A percentile compares a stretch with the other conserved stretches of the same genome.
These are phyloP conservation scores for Menidia menidia DNA, from an alignment of 2,797 vertebrate species.

Conservation along the genomic window DNA sequence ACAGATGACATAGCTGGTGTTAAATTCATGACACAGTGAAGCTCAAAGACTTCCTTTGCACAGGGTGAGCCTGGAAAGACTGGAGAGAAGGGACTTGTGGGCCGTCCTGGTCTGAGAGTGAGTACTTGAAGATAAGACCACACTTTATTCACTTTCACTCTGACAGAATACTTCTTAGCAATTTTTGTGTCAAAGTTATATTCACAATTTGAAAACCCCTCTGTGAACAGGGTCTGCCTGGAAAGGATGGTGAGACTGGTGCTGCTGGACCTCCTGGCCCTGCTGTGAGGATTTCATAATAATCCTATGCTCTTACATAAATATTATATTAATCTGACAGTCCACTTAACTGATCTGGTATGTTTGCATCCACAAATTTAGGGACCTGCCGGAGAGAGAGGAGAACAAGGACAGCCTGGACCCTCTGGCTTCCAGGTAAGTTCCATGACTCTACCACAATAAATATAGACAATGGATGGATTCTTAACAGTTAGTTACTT, in stretches of 20 bases:
- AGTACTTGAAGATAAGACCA: slow-evolving; percentile 65
- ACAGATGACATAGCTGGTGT: neutral
- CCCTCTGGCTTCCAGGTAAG: slow-evolving; percentile 91
- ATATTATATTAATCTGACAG: neutral
- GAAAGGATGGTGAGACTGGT: slow-evolving; percentile 98
- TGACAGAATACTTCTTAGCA: slow-evolving; percentile 1
- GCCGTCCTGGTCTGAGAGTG: slow-evolving; percentile 92
- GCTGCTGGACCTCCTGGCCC: slow-evolving; percentile 89
- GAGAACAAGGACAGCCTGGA: slow-evolving; percentile 94
- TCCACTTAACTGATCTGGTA: slow-evolving; percentile 19
- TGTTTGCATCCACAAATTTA: slow-evolving; percentile 60
- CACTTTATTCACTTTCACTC: neutral
- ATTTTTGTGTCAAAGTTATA: neutral
- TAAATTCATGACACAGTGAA: neutral
- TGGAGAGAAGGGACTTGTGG: slow-evolving; percentile 94
- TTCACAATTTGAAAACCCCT: slow-evolving; percentile 20
- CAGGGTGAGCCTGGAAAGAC: slow-evolving; percentile 94
- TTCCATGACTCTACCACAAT: slow-evolving; percentile 5
- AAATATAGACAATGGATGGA: no score
- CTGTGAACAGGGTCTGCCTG: slow-evolving; percentile 80
- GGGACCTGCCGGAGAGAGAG: slow-evolving; percentile 95
- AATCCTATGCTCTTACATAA: neutral
- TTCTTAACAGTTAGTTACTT: no score
- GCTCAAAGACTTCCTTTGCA: slow-evolving; percentile 27
- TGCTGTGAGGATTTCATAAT: slow-evolving; percentile 85